Evolutionary conservation across 2,888 invertebrate genomes (phyloP).

Genomic region (Mythimna impura): DNA sequence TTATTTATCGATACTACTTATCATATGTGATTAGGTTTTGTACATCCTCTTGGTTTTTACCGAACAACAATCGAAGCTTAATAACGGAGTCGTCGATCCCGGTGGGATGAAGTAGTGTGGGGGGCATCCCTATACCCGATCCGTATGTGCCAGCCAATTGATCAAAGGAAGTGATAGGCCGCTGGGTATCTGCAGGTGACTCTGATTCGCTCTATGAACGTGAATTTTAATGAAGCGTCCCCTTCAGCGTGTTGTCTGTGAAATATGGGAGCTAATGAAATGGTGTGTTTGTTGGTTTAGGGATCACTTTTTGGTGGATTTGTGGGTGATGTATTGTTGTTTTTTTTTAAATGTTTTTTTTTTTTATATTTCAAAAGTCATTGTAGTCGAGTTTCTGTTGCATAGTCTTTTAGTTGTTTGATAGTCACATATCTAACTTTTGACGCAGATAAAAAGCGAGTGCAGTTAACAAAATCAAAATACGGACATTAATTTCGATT

Average conservation of each 20-base stretch:
- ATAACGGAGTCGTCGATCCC: constrained; percentile 22
- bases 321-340: background rate
- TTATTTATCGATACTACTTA: constrained; percentile 8
- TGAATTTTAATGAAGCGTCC: constrained; percentile 61
- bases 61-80: background rate
- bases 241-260: constrained; percentile 56
- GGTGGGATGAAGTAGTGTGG: constrained; percentile 25
- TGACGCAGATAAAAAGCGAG: background rate
- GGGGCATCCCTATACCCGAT: constrained; percentile 44
- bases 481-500: constrained; percentile 5
- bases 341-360: background rate
- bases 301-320: constrained; percentile 19
- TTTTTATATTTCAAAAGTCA: background rate
- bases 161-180: constrained; percentile 68
- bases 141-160: constrained; percentile 62
- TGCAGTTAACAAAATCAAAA: constrained; percentile 5
- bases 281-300: constrained; percentile 28
- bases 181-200: constrained; percentile 64
- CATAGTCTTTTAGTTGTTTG: background rate
- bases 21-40: constrained; percentile 22
- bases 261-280: constrained; percentile 50
- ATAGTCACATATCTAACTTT: background rate
- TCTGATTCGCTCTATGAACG: constrained; percentile 61
- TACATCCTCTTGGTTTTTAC: background rate
- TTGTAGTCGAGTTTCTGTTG: background rate